Evolutionary conservation across 2,888 invertebrate genomes (phyloP).

Genomic region (Escarpia spicata): DNA sequence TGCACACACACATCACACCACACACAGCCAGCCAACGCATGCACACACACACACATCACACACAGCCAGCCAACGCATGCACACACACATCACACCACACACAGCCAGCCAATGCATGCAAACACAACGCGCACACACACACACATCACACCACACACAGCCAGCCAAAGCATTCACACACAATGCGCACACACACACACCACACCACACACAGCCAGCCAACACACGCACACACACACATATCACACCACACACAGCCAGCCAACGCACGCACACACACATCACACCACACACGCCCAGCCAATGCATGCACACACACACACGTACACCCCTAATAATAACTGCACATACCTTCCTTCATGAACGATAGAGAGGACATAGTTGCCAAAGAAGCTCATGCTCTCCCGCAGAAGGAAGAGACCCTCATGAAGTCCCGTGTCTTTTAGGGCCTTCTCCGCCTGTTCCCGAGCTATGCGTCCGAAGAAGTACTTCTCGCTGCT

Average conservation of each 20-base stretch:
- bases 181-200: background rate
- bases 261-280: background rate
- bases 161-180: no score
- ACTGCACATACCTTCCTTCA: constrained; percentile 51
- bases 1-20: no score
- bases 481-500: constrained; percentile 54
- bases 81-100: no score
- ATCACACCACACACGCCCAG: no score
- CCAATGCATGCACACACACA: background rate
- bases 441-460: constrained; percentile 60
- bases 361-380: constrained; percentile 64
- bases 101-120: no score
- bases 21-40: no score
- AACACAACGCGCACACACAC: no score
- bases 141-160: no score
- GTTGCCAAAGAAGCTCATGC: constrained; percentile 60
- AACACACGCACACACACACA: background rate
- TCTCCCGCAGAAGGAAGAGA: constrained; percentile 62
- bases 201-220: background rate
- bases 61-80: no score
- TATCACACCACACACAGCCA: background rate
- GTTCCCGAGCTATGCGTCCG: constrained; percentile 64
- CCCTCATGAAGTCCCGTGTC: constrained; percentile 55
- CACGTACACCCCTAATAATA: background rate
- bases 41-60: no score